These are phyloP conservation scores for Mallateleia sp. DNA, from an alignment of 2,888 invertebrate species.

Conservation along the genomic window DNA sequence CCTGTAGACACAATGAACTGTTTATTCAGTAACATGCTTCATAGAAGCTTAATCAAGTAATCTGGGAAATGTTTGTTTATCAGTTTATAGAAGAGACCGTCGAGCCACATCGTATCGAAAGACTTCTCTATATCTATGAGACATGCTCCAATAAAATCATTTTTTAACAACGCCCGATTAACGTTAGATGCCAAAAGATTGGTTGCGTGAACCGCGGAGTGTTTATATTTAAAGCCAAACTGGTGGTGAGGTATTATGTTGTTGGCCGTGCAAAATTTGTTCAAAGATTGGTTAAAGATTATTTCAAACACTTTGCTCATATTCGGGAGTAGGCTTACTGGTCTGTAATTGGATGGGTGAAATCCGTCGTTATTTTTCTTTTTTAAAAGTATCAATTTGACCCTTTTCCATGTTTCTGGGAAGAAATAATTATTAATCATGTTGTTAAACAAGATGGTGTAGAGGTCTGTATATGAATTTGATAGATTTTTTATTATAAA, in stretches of 20 bases:
- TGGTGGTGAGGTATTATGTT: constrained; percentile 78
- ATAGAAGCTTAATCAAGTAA: too few relatives aligned
- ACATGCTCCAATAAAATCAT: too few relatives aligned
- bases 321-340: constrained; percentile 71
- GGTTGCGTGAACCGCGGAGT: constrained; percentile 72
- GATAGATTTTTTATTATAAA: constrained; percentile 58
- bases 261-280: constrained; percentile 33
- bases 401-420: constrained; percentile 49
- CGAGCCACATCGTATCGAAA: too few relatives aligned
- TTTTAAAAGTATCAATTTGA: constrained; percentile 61
- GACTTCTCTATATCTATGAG: too few relatives aligned
- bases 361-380: constrained; percentile 57
- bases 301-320: too few relatives aligned
- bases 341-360: constrained; percentile 22
- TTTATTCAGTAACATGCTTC: too few relatives aligned
- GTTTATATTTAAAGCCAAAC: constrained; percentile 82
- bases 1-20: too few relatives aligned
- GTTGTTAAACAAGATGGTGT: constrained; percentile 68
- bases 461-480: neutral
- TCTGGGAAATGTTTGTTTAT: too few relatives aligned
- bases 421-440: constrained; percentile 48
- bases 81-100: too few relatives aligned
- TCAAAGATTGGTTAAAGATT: constrained; percentile 68
- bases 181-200: constrained; percentile 61
- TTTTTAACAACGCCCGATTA: too few relatives aligned